Evolutionary conservation across 2,888 invertebrate species (phyloP), one percentile per base, ranked within the genome.

Genomic region (Pterostichus madidus): DNA sequence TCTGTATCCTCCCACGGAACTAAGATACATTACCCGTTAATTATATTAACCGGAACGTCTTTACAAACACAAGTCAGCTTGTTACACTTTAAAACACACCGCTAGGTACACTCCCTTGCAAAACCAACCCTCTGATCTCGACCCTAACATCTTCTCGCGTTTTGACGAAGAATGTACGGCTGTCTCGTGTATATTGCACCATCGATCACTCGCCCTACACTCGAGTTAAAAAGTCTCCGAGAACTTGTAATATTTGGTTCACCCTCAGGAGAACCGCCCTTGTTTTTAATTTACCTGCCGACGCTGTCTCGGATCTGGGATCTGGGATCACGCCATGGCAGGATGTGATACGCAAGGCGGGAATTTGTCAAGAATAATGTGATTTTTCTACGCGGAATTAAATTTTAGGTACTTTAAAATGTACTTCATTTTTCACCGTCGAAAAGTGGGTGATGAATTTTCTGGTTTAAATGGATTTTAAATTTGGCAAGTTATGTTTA

Each of bases 211-310:
- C 13, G 59, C 59, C 7, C 64, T 64, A 46, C 75, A 75, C 75
- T 75, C 49, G 31, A 5, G 52, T 13, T 75, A 75, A 52, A 52
- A 75, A 75, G 75, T 75, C 75, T 13, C 52, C n/a, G 75, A 75
- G 75, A 75, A 75, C 31, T 75, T 75, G 46, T 75, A 75, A 75
- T 75, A 52, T 75, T 52, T 32, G 49, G n/a, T 59, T 59, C 59
- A 31, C 31, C 59, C 31, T 59, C 15, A 31, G 64, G 7, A 32
- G 32, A 64, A 32, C 75, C 35, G 75, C 52, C 7, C 64, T 49
- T 75, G 52, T 75, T 75, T 75, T 75, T 75, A 75, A 75, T 75
- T 75, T 75, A 52, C 75, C 75, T 75, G 75, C 75, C 31, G 24
- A 52, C 46, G 46, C 44, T 17, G 49, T 17, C 24, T 46, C 46